Conservation (phyloP, 2,888 invertebrate genomes). For the Erpobdella octoculata region DNA sequence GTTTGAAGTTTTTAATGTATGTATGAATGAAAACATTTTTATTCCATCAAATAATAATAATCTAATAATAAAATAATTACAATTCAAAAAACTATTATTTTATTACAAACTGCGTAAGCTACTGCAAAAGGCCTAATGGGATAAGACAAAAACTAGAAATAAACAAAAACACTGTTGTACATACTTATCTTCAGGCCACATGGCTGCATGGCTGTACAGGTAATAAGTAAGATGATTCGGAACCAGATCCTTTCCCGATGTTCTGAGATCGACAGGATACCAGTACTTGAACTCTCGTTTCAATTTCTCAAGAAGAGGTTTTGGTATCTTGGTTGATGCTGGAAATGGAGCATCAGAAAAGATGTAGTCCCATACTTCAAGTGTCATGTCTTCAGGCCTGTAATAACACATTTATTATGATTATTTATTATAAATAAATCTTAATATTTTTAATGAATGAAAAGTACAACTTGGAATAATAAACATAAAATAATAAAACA, state of each 20-base stretch:
- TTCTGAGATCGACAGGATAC: constrained; percentile 90
- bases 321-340: constrained; percentile 59
- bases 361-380: constrained; percentile 93
- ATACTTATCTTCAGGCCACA: constrained; percentile 77
- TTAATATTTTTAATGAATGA: background rate
- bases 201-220: constrained; percentile 89
- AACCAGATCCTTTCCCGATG: constrained; percentile 91
- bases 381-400: constrained; percentile 70
- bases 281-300: constrained; percentile 86
- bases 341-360: constrained; percentile 64
- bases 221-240: constrained; percentile 94
- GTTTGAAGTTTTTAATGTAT: no score
- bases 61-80: background rate
- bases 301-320: constrained; percentile 68
- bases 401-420: constrained; percentile 24
- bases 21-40: background rate
- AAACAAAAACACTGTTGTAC: background rate
- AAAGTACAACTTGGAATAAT: background rate
- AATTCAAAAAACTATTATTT: no score
- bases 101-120: no score
- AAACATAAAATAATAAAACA: background rate
- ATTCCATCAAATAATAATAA: background rate
- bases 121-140: no score
- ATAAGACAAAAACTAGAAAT: no score
- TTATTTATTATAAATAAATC: background rate